Percentiles rank a stretch among this genome's conserved stretches.
Evolutionary conservation across 2,797 vertebrate species (phyloP).

Genomic region (Sternarchorhynchus goeldii): DNA sequence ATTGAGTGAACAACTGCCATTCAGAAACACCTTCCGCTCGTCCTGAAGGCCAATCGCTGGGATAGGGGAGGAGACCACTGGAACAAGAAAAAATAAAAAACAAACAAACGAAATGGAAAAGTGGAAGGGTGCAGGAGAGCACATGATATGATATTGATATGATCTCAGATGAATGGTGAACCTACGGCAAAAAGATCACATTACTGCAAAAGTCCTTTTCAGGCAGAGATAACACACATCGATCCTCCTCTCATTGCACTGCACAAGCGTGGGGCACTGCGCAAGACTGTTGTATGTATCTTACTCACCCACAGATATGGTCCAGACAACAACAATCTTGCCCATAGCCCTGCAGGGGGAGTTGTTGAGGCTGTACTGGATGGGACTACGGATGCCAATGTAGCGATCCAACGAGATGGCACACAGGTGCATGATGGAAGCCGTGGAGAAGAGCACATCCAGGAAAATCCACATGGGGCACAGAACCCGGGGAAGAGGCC

Average conservation of each 20-base stretch:
- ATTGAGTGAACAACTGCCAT: constrained; percentile 77
- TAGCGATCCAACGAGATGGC: constrained; percentile 89
- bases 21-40: constrained; percentile 78
- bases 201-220: background rate
- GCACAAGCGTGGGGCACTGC: background rate
- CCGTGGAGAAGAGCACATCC: constrained; percentile 87
- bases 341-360: constrained; percentile 85
- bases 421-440: constrained; percentile 89
- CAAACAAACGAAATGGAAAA: background rate
- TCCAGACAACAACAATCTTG: constrained; percentile 87
- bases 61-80: constrained; percentile 83
- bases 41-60: constrained; percentile 82
- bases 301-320: constrained; percentile 82
- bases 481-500: constrained; percentile 82
- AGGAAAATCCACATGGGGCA: constrained; percentile 88
- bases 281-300: background rate
- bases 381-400: constrained; percentile 86
- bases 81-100: constrained; percentile 43
- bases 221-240: background rate
- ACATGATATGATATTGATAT: background rate
- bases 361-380: constrained; percentile 85
- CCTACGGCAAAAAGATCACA: too few species aligned
- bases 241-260: background rate
- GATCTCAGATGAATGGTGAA: background rate
- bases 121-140: background rate